A percentile compares a stretch with the other conserved stretches of the same genome.
phyloP scores from a whole-genome alignment of 2,888 invertebrate genomes.

The Philereme vetulata region DNA sequence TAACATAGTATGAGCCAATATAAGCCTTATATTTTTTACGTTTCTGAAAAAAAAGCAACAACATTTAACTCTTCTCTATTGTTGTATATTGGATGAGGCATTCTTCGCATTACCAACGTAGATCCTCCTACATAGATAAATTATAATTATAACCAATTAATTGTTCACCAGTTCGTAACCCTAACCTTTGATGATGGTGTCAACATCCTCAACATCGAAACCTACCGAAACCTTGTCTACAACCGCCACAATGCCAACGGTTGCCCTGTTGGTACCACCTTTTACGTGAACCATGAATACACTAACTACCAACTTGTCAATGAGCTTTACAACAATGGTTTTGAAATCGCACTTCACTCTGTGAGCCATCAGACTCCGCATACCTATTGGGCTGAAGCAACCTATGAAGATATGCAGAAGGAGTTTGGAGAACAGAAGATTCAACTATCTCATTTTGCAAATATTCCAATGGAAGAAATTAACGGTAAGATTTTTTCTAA shows the following conservation, averaged over 20 bases:
- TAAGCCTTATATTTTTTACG: too few species aligned
- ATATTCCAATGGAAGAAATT: constrained; percentile 71
- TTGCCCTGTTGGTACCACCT: constrained; percentile 85
- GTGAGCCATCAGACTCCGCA: constrained; percentile 83
- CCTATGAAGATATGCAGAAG: constrained; percentile 69
- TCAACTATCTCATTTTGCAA: constrained; percentile 79
- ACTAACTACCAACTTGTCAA: constrained; percentile 86
- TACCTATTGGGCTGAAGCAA: constrained; percentile 83
- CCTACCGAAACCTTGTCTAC: constrained; percentile 79
- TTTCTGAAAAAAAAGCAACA: too few species aligned
- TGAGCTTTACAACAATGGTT: constrained; percentile 82
- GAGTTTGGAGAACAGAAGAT: constrained; percentile 85
- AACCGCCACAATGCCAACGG: constrained; percentile 85
- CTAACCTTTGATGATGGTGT: constrained; percentile 88
- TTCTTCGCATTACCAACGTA: too few species aligned
- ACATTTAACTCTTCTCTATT: too few species aligned
- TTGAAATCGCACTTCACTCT: constrained; percentile 89
- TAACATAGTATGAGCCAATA: too few species aligned
- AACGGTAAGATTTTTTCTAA: constrained; percentile 52
- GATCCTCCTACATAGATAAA: too few species aligned
- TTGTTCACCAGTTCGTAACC: constrained; percentile 80
- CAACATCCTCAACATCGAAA: constrained; percentile 78
- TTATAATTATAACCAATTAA: neutral
- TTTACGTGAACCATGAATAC: constrained; percentile 89
- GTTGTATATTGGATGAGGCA: too few species aligned